phyloP scores from a whole-genome alignment of 2,113 vertebrate genomes.

The Epinephelus cyanopodus region DNA sequence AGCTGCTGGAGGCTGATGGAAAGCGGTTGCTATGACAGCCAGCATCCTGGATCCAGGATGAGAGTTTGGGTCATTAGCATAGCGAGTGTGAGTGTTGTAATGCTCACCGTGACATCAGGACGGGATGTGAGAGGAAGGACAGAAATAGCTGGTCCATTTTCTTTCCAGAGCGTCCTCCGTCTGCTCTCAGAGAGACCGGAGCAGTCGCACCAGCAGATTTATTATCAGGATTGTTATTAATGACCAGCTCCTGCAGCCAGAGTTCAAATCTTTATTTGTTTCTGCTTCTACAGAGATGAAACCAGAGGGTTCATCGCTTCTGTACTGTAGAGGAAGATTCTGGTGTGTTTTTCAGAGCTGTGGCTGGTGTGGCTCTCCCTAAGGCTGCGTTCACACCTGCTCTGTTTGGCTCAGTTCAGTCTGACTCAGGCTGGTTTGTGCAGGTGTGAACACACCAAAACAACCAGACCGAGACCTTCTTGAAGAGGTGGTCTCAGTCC shows the following conservation, averaged over 20 bases:
- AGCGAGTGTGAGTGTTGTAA: constrained; percentile 20
- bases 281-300: background rate
- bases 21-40: constrained; percentile 54
- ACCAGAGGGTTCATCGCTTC: background rate
- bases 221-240: background rate
- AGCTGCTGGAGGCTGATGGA: constrained; percentile 36
- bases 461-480: no score
- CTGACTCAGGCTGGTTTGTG: no score
- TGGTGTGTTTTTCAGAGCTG: no score
- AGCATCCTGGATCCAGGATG: constrained; percentile 32
- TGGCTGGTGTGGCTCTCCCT: background rate
- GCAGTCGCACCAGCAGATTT: background rate
- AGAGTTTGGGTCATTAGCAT: constrained; percentile 53
- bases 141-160: constrained; percentile 34
- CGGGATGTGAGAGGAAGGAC: constrained; percentile 29
- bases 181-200: background rate
- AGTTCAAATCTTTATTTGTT: background rate
- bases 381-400: no score
- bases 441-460: no score
- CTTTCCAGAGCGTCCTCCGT: constrained; percentile 4
- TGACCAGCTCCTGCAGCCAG: background rate
- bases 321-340: background rate
- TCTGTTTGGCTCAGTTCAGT: no score
- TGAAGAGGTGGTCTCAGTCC: no score
- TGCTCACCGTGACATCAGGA: constrained; percentile 18